These are phyloP conservation scores for Balanococcus diminutus DNA, from an alignment of 2,888 invertebrate genomes.

Conservation along the genomic window DNA sequence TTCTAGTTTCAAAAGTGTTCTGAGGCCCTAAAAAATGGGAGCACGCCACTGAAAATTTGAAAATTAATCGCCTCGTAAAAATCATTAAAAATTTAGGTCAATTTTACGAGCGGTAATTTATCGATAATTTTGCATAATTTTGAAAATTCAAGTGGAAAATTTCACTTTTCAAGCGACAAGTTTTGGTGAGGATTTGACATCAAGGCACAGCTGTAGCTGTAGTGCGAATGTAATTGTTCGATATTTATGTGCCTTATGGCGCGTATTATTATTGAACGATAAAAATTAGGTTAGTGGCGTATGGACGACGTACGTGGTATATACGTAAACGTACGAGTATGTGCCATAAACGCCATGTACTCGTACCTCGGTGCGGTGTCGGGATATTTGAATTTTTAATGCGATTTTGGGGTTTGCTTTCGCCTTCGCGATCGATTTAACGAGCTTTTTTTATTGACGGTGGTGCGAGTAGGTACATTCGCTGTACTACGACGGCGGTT, in stretches of 20 bases:
- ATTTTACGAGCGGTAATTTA: too few species aligned
- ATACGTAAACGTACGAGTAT: background rate
- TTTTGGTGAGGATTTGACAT: too few species aligned
- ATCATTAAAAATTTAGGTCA: too few species aligned
- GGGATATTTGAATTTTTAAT: conserved; percentile 14
- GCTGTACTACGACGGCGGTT: background rate
- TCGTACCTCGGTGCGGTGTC: too few species aligned
- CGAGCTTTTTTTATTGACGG: conserved; percentile 4
- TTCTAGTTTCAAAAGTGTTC: too few species aligned
- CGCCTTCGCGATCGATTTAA: background rate
- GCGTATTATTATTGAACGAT: background rate
- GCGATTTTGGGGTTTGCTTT: background rate
- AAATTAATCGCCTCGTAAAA: too few species aligned
- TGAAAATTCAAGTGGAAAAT: too few species aligned
- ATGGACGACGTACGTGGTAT: background rate
- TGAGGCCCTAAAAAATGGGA: too few species aligned
- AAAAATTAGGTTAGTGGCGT: conserved; percentile 19
- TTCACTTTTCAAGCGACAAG: too few species aligned
- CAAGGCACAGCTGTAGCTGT: too few species aligned
- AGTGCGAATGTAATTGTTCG: background rate
- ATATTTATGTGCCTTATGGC: background rate
- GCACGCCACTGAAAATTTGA: too few species aligned
- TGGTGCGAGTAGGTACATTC: background rate
- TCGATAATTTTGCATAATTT: too few species aligned
- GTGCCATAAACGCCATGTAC: background rate